Base-by-base conservation (phyloP, 2,888 invertebrate species). In the Scaptomyza cyrtandrae region DNA sequence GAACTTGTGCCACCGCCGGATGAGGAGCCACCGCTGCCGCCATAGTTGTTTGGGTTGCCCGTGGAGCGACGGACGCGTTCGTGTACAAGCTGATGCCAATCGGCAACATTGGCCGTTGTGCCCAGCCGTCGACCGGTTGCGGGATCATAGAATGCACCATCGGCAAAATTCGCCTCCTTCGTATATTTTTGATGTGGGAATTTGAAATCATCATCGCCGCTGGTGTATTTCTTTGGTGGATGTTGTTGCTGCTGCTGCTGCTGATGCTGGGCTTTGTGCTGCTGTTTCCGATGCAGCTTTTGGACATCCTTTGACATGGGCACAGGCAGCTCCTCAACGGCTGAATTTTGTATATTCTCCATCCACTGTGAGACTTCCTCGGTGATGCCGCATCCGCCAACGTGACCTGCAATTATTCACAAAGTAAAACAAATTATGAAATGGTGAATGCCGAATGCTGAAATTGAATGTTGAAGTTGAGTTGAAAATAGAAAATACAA, bases 331-430 rank as follows among this genome's bases (percentile, higher is more conserved):
- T 94, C 94, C 70, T 95, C 94, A 43, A 94, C 94, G 13, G 93
- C 96, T 3, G 96, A 95, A 93, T 95, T 95, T 92, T 98, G 98
- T 80, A 98, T 95, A 81, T 94, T 94, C 88, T 97, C 96, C 98
- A 98, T 98, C 98, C 98, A 98, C 89, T 96, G 95, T 77, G 95
- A 95, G 73, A 97, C 95, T 80, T 97, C 96, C 78, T 97, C 97
- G 45, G 95, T 97, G 81, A 97, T 95, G 59, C 98, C 98, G 91
- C 98, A 98, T 31, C 97, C 97, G 59, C 95, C 95, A 49, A 95
- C 95, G 92, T 96, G 96, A 88, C 97, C 97, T 96, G 91, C 70
- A 89, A 83, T 68, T 58, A 75, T 73, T 75, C 69, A 53, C 14
- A 48, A 57, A 67, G 45, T 60, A 48, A 46, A 33, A 53, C 45